These are phyloP conservation scores for Smittia sp. DNA, from an alignment of 2,888 invertebrate genomes.

Conservation along the genomic window DNA sequence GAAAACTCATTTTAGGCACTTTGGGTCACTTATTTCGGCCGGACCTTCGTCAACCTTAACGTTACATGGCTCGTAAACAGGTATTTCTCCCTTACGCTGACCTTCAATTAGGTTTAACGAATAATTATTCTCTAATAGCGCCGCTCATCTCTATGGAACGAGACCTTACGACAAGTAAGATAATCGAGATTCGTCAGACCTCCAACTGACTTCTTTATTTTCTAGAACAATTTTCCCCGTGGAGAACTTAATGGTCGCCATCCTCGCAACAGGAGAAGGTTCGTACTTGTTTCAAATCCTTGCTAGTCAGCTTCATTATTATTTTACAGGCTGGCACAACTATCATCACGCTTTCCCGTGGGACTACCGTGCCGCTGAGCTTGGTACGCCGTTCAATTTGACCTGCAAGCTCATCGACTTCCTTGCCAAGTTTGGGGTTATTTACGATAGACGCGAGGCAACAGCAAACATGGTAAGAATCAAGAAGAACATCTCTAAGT, in stretches of 20 bases:
- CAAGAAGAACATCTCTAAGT: not conserved
- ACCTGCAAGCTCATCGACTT: conserved; percentile 66
- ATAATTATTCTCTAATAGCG: conserved; percentile 57
- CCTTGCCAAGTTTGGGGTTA: conserved; percentile 58
- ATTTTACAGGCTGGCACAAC: too few relatives aligned
- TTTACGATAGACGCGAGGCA: conserved; percentile 54
- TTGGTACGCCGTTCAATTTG: conserved; percentile 60
- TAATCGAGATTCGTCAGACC: not conserved
- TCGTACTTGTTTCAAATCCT: too few relatives aligned
- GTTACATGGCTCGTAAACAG: conserved; percentile 73
- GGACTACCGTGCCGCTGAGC: conserved; percentile 83
- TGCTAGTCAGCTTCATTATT: not conserved
- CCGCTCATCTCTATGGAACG: conserved; percentile 67
- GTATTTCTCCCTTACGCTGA: conserved; percentile 56
- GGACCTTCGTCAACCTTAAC: conserved; percentile 62
- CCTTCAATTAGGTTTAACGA: not conserved
- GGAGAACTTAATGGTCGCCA: conserved; percentile 67
- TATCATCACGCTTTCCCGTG: conserved; percentile 78
- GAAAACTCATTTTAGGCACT: too few relatives aligned
- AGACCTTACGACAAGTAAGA: conserved; percentile 65
- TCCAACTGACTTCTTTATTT: conserved; percentile 1
- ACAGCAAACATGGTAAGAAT: conserved; percentile 45
- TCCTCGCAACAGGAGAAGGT: conserved; percentile 74
- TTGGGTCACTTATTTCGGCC: conserved; percentile 58
- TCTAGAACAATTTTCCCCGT: conserved; percentile 68